Evolutionary conservation across 1,140 invertebrate species (phyloP), one percentile per base, ranked within the genome.

Genomic region (Magallana ariakensis): DNA sequence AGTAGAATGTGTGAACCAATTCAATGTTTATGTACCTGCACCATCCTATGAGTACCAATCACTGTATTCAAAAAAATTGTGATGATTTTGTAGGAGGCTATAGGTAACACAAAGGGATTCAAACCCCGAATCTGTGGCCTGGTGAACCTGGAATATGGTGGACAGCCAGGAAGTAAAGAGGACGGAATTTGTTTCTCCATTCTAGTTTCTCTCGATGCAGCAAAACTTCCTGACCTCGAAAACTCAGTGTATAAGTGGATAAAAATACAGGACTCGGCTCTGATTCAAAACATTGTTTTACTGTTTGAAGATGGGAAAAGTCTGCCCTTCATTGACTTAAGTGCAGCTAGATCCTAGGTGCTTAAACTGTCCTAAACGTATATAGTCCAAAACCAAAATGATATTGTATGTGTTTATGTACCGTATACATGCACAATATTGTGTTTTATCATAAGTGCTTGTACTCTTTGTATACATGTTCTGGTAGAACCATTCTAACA

Each of bases 101-200:
- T 57, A 33, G 26, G 87, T 13, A 75, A 33, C 13, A 33, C 10
- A 55, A 66, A 56, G 19, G 9, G 66, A 26, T 83, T 80, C 33
- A 10, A 80, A 60, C 58, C 80, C 46, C 54, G 80, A 22, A 46
- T 85, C 22, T 82, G 60, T 62, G 87, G 87, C 53, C 57, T 87
- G 15, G 13, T 87, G 62, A 80, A 62, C 13, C 54, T 87, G 54
- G 87, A 87, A 85, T 80, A 87, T n/a, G 80, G 85, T 53, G 83
- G 75, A 11, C 57, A 22, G 7, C 75, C 83, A 57, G 83, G 75
- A 7, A 22, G 75, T 22, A 85, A 82, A 11, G 54, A 66, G n/a
- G 75, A 87, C 56, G 87, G 87, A 7, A 56, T 82, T 11, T 87
- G 87, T 80, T 56, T 87, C 46, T 66, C 87, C 26, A 60, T 58